Evolutionary conservation across 2,888 invertebrate species (phyloP), one percentile per base, ranked within the genome.

Genomic region (Zygogramma bicolorata): DNA sequence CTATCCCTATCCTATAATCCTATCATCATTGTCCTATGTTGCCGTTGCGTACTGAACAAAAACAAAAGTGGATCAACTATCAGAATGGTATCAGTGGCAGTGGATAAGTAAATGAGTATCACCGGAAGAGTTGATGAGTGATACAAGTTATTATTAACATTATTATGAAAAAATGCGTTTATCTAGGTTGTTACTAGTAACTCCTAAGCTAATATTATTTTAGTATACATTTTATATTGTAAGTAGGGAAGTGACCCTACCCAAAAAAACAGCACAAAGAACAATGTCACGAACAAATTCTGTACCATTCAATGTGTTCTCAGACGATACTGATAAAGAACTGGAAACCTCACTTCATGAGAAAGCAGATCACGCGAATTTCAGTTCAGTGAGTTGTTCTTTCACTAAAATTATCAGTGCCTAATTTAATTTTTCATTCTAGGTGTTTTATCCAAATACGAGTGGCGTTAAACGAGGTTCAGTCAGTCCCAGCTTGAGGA

Each of bases 401-500:
- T 53, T 7, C 8, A 1, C 22, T 53, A 27, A 38, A 1, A 8
- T n/a, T 53, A 15, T 10, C 25, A 53, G 15, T 13, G 25, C 27
- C 27, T 25, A 53, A n/a, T 42, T 15, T 25, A 13, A 53, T 53
- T 53, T 53, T 53, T 7, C 1, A 25, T 53, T 53, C 25, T n/a
- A 53, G 53, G 53, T 25, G n/a, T 22, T 53, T 4, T 53, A 25
- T 27, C 53, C 53, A 3, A 53, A 53, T 6, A 22, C 46, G 6
- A 25, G 53, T 2, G 53, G 53, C 13, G 53, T 53, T 13, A 53
- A 53, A 53, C 22, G 27, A 53, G 53, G 25, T 3, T 53, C 53
- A 1, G 53, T 53, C 6, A 53, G 53, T 27, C 53, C 53, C 3
- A 63, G 63, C 29, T 13, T 63, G 10, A 18, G 46, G n/a, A 69